These are phyloP conservation scores for Terrapene triunguis DNA, from an alignment of 2,113 vertebrate species.

Conservation along the genomic window DNA sequence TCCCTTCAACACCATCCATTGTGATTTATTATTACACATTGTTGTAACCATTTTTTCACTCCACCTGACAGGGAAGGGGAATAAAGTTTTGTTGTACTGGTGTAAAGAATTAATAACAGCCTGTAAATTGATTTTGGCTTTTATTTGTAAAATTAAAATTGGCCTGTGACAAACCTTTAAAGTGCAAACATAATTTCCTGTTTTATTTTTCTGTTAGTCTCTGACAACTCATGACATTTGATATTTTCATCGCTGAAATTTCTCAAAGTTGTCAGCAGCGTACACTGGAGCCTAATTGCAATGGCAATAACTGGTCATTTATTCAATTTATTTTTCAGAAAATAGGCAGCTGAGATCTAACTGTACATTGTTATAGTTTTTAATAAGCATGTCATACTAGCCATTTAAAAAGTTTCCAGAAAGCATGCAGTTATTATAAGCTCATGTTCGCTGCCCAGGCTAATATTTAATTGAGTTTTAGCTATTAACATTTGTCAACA, in stretches of 20 bases:
- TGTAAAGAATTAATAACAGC: background rate
- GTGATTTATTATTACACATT: background rate
- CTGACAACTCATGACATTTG: background rate
- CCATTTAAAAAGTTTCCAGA: constrained; percentile 33
- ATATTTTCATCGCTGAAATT: constrained; percentile 48
- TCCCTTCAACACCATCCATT: background rate
- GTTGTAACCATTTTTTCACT: background rate
- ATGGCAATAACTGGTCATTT: background rate
- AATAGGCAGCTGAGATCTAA: constrained; percentile 18
- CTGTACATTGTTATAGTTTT: constrained; percentile 35
- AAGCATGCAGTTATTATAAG: constrained; percentile 6
- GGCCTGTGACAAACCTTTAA: constrained; percentile 1
- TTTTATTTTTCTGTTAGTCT: background rate
- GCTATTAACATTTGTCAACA: constrained; percentile 39
- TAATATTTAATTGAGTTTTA: background rate
- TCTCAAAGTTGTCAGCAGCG: constrained; percentile 23
- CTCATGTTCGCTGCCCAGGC: background rate
- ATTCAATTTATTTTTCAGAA: constrained; percentile 25
- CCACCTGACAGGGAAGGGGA: no score
- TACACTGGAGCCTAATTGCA: constrained; percentile 21
- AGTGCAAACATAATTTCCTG: accelerated
- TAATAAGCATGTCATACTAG: constrained; percentile 19
- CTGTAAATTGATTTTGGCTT: constrained; percentile 10
- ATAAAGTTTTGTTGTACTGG: background rate
- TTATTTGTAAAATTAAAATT: background rate